phyloP scores from a whole-genome alignment of 2,888 invertebrate genomes.

The Cheilosia vulpina region DNA sequence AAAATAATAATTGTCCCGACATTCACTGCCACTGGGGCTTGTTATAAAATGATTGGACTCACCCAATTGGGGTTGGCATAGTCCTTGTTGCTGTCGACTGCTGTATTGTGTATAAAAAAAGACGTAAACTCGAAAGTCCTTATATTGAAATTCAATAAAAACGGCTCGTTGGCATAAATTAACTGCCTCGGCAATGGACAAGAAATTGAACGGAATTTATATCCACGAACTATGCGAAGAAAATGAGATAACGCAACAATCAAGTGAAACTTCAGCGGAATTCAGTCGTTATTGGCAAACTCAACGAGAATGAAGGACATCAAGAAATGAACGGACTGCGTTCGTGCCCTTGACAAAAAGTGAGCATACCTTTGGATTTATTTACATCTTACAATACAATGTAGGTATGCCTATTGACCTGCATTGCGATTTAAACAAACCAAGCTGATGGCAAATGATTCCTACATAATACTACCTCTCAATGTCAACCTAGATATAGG shows the following conservation, averaged over 20 bases:
- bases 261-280: slow-evolving; percentile 38
- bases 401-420: slow-evolving; percentile 8
- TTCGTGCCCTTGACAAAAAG: slow-evolving; percentile 29
- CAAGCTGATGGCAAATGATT: slow-evolving; percentile 10
- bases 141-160: slow-evolving; percentile 60
- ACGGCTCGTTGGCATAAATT: slow-evolving; percentile 53
- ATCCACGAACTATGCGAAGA: slow-evolving; percentile 4
- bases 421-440: slow-evolving; percentile 13
- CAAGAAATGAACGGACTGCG: background rate
- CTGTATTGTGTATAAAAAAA: slow-evolving; percentile 18
- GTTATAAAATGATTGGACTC: slow-evolving; percentile 34
- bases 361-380: slow-evolving; percentile 9
- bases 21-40: slow-evolving; percentile 50
- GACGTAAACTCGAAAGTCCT: slow-evolving; percentile 46
- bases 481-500: slow-evolving; percentile 19
- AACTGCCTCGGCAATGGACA: slow-evolving; percentile 50
- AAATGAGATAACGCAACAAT: slow-evolving; percentile 20
- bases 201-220: slow-evolving; percentile 47
- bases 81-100: slow-evolving; percentile 7
- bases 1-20: slow-evolving; percentile 46
- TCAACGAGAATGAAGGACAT: slow-evolving; percentile 27
- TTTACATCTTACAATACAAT: background rate
- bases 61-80: slow-evolving; percentile 5
- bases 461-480: background rate
- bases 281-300: slow-evolving; percentile 40